These are phyloP conservation scores for Plotosus lineatus DNA, from an alignment of 2,113 vertebrate species.

Conservation along the genomic window DNA sequence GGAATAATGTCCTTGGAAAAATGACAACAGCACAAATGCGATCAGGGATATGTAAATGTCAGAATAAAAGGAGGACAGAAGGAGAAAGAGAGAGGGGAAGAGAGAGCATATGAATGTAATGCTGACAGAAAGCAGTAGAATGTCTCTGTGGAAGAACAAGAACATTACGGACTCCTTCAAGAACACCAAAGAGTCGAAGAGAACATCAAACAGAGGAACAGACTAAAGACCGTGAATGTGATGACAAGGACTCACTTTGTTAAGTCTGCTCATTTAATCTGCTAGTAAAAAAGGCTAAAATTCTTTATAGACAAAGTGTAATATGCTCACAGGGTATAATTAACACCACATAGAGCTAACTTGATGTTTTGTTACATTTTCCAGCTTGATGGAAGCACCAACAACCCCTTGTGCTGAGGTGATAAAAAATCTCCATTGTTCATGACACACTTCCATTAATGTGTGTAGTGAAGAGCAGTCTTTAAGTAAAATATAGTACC, in stretches of 20 bases:
- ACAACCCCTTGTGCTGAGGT: too few relatives aligned
- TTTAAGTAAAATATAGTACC: too few relatives aligned
- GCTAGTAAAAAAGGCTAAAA: neutral
- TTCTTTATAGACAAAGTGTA: neutral
- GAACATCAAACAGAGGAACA: constrained; percentile 17
- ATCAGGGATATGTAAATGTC: constrained; percentile 41
- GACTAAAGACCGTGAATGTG: constrained; percentile 24
- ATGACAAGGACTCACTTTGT: constrained; percentile 18
- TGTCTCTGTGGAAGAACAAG: constrained; percentile 45
- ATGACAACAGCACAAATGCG: constrained; percentile 40
- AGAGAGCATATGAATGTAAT: constrained; percentile 34
- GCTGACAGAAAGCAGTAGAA: constrained; percentile 33
- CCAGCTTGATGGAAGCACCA: too few relatives aligned
- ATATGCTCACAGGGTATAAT: too few relatives aligned
- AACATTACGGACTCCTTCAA: constrained; percentile 16
- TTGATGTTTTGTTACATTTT: too few relatives aligned
- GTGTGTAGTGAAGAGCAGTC: too few relatives aligned
- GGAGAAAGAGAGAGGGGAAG: neutral
- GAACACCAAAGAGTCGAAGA: constrained; percentile 21
- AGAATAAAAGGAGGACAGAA: neutral
- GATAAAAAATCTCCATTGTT: too few relatives aligned
- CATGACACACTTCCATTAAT: too few relatives aligned
- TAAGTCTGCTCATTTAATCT: constrained; percentile 20
- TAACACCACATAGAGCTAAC: too few relatives aligned
- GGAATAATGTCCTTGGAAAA: constrained; percentile 41